Percentiles rank a stretch among this genome's conserved stretches.
Conservation (phyloP, 2,113 vertebrate genomes). For the Coryphaenoides rupestris region DNA sequence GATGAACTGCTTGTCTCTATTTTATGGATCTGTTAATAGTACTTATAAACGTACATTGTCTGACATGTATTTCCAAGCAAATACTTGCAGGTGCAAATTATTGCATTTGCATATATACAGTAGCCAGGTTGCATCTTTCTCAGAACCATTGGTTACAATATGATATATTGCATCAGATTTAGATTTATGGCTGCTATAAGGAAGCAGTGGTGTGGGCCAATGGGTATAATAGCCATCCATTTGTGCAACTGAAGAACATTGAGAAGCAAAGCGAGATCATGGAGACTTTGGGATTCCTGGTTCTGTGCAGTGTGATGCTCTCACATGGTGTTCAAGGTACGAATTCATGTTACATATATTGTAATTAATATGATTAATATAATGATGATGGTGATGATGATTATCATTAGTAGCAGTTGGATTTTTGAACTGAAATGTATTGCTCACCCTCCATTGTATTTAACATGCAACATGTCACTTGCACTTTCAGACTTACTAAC, state of each 20-base stretch:
- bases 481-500: too few species aligned
- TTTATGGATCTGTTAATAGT: too few species aligned
- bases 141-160: slow-evolving; percentile 22
- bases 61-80: too few species aligned
- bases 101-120: slow-evolving; percentile 8
- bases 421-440: too few species aligned
- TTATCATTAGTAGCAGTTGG: background rate
- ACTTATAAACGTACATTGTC: too few species aligned
- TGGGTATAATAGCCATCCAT: slow-evolving; percentile 42
- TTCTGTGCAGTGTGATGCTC: slow-evolving; percentile 39
- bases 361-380: background rate
- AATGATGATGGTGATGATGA: background rate
- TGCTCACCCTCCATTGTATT: too few species aligned
- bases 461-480: too few species aligned
- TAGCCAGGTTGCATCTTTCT: slow-evolving; percentile 49
- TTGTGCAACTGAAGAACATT: slow-evolving; percentile 20
- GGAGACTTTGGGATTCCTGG: slow-evolving; percentile 46
- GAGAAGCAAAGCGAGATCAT: slow-evolving; percentile 11
- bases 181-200: slow-evolving; percentile 23
- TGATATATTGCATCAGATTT: background rate
- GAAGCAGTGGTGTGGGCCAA: background rate
- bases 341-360: background rate
- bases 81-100: background rate
- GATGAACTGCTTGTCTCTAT: too few species aligned
- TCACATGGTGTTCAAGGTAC: slow-evolving; percentile 44